These are phyloP conservation scores for Ramphastos sulfuratus DNA, from an alignment of 2,113 vertebrate genomes.

Conservation along the genomic window DNA sequence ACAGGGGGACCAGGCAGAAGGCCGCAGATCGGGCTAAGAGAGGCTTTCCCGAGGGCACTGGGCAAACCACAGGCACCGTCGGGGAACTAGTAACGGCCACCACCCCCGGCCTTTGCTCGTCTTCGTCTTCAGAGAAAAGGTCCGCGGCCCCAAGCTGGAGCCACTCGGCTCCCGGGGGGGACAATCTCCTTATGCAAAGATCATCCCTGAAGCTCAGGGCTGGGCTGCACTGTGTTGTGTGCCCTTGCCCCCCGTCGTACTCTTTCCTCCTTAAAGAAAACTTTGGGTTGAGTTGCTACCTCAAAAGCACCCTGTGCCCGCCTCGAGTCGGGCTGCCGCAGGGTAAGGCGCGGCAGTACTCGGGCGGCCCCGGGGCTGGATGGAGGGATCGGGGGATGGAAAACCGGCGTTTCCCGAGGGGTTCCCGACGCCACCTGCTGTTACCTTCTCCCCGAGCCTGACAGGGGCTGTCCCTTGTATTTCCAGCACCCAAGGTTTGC, in stretches of 20 bases:
- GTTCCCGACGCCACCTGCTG: conserved; percentile 70
- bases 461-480: conserved; percentile 37
- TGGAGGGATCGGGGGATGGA: not conserved
- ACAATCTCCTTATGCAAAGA: not conserved
- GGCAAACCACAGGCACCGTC: not conserved
- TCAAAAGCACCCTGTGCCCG: not conserved
- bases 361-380: not conserved
- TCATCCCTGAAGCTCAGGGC: not conserved
- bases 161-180: not conserved
- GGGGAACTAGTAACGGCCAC: not conserved
- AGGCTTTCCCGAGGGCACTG: not conserved
- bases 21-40: not conserved
- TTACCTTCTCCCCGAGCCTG: conserved; percentile 35
- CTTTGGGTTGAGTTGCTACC: not conserved
- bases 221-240: not conserved
- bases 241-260: too few relatives aligned
- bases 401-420: not conserved
- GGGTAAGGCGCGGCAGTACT: not conserved
- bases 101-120: not conserved
- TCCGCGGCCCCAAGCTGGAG: not conserved
- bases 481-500: conserved; percentile 91
- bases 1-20: not conserved
- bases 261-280: not conserved
- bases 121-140: not conserved
- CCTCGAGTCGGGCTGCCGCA: not conserved